Conservation (phyloP, 1,140 invertebrate species). For the Lineus longissimus region DNA sequence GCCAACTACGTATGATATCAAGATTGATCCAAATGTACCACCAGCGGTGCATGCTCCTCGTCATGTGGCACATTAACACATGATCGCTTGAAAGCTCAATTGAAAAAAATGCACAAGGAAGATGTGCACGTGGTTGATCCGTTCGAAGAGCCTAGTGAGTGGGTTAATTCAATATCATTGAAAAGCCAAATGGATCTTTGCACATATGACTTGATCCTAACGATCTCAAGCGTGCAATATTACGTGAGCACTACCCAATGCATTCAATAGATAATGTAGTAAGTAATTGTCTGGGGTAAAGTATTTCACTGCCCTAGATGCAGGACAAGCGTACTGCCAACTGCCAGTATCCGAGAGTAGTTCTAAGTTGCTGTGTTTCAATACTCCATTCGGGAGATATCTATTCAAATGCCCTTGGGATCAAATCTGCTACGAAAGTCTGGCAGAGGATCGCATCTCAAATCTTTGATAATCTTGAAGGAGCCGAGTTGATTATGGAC, state of each 20-base stretch:
- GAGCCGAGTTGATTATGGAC: neutral
- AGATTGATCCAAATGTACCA: neutral
- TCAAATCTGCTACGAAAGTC: neutral
- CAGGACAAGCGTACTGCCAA: neutral
- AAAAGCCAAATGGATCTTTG: constrained; percentile 19
- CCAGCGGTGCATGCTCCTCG: neutral
- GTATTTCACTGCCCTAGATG: neutral
- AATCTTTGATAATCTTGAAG: neutral
- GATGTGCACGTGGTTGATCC: neutral
- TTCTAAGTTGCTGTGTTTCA: neutral
- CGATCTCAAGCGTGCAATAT: constrained; percentile 46
- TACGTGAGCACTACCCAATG: neutral
- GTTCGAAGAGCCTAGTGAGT: constrained; percentile 7
- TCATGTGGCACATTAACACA: neutral
- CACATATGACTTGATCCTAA: constrained; percentile 56
- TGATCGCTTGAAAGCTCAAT: neutral
- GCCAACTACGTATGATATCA: neutral
- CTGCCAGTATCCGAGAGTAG: neutral
- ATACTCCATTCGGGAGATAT: neutral
- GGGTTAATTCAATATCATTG: constrained; percentile 3
- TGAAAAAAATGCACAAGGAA: neutral
- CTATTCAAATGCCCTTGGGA: neutral
- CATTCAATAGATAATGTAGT: neutral
- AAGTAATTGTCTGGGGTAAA: neutral
- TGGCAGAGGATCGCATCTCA: neutral